Evolutionary conservation across 2,113 vertebrate species (phyloP).

Genomic region (Leptodactylus fuscus): DNA sequence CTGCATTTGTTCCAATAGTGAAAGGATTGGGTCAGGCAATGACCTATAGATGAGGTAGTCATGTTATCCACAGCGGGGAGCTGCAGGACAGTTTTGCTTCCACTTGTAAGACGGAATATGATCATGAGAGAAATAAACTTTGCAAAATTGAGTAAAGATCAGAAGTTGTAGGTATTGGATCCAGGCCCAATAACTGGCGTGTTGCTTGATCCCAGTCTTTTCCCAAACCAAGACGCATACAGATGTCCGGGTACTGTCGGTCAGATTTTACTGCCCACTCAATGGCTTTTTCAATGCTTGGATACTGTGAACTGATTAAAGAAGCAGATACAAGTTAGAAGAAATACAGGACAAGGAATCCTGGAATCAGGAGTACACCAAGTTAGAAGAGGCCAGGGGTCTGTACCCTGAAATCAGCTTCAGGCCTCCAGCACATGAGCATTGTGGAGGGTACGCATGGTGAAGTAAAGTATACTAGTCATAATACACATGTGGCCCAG

Average conservation of each 20-base stretch:
- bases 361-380: neutral
- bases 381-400: no score
- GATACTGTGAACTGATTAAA: conserved; percentile 66
- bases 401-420: no score
- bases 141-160: neutral
- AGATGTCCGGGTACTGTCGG: conserved; percentile 79
- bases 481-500: no score
- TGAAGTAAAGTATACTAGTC: no score
- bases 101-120: neutral
- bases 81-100: no score
- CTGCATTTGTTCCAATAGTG: no score
- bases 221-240: conserved; percentile 80
- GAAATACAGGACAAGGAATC: neutral
- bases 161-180: conserved; percentile 55
- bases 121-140: neutral
- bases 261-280: conserved; percentile 79
- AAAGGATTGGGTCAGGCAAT: no score
- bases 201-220: conserved; percentile 80
- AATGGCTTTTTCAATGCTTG: conserved; percentile 75
- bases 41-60: no score
- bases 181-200: conserved; percentile 74
- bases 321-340: conserved; percentile 50
- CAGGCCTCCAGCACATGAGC: no score
- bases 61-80: no score
- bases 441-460: no score